Base-by-base conservation (phyloP, 2,113 vertebrate species). In the Enhydra lutris region DNA sequence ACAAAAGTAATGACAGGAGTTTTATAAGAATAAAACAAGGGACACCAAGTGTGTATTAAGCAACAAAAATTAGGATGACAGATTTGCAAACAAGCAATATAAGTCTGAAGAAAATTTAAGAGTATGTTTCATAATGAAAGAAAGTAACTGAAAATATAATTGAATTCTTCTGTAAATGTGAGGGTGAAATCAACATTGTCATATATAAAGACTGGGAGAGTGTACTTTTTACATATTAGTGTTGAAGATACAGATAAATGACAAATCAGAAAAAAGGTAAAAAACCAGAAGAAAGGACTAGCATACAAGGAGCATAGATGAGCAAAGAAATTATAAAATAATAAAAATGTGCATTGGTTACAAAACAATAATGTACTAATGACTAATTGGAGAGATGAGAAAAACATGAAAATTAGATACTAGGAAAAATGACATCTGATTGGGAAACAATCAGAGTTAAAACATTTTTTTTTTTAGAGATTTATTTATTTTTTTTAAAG, bases 351-450 rank as follows among this genome's bases (percentile, higher is more conserved):
- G 5, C 4, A 59, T 3, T 71, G 5, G 71, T 61, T 84, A 84
- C 4, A 83, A 94, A 92, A 74, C 4, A 83, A 29, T 21, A 61
- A 92, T 61, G 45, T 17, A 78, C 24, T 83, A 79, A n/a, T 18
- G 8, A 80, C 36, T 63, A 23, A 92, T 57, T 57, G 89, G 20
- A 7, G 42, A 96, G 6, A 45, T 6, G 39, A 42, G 26, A 57
- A 89, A 97, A 94, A 80, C 39, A 36, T 39, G 55, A 94, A 97
- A 36, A 4, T 91, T 55, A 84, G 79, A 84, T 63, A 50, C 7
- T 20, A 84, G 24, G 24, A 47, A 88, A 97, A 92, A 57, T 71
- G 67, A 18, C 36, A 17, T 88, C 26, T 67, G 18, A 55, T 20
- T 80, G 3, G 34, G 74, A 17, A 76, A 71, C 9, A 80, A 42